Base-by-base conservation (phyloP, 1,140 invertebrate species). In the Luehdorfia chinensis region DNA sequence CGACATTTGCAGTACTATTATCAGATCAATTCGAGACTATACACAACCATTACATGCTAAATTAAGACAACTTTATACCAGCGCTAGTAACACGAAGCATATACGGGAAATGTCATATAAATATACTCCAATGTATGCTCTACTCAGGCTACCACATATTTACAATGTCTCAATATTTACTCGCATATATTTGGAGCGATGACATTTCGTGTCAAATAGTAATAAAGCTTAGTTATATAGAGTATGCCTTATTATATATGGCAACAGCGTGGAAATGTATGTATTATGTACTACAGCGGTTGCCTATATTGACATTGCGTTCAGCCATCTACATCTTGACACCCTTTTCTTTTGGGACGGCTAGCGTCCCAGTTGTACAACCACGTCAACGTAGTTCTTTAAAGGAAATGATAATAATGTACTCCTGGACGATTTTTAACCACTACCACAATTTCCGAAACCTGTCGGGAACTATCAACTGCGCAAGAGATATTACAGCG, bases 231-330 rank as follows among this genome's bases (percentile, higher is more conserved):
- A 4, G 25, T n/a, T 27, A 59, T 43, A 41, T 62, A 62, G 41
- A 41, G 43, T 27, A 52, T 47, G 59, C n/a, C 49, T 55, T 70
- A 73, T 21, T 50, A 62, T 75, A 75, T 68, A 75, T 75, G 71
- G 71, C 71, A 71, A 64, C 56, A 60, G 14, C 47, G 48, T 45
- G 47, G n/a, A n/a, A n/a, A n/a, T n/a, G n/a, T n/a, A n/a, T n/a
- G n/a, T 51, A 55, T 19, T 51, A 54, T 74, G 64, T 70, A 74
- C 66, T 41, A n/a, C n/a, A 27, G 21, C 14, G 23, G 23, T 41
- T 41, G 36, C 36, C 36, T 25, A 12, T 41, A 8, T 27, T 14
- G n/a, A 25, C 19, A 33, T 16, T 18, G 9, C 14, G 15, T 37
- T 23, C 34, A 37, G 7, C 21, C 1, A 12, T 31, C 9, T 31